Evolutionary conservation across 2,113 vertebrate genomes (phyloP).

Genomic region (Phycodurus eques): DNA sequence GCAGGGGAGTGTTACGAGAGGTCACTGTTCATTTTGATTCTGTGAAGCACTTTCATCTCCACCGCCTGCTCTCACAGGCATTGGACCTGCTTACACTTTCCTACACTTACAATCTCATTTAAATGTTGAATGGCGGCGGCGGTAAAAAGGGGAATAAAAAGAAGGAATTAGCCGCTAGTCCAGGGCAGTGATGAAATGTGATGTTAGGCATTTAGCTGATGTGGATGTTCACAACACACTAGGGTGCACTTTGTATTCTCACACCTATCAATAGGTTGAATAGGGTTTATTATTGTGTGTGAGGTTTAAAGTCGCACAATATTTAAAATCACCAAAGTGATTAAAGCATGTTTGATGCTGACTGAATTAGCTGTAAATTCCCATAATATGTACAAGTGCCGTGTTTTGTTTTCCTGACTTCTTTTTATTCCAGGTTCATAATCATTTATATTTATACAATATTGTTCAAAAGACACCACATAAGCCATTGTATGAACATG

Average conservation of each 20-base stretch:
- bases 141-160: conserved; percentile 22
- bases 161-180: background rate
- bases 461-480: background rate
- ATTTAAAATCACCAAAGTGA: background rate
- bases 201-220: conserved; percentile 7
- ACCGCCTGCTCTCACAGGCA: conserved; percentile 52
- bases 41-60: conserved; percentile 59
- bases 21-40: conserved; percentile 65
- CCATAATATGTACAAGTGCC: background rate
- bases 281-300: background rate
- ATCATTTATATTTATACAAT: background rate
- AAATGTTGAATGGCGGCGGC: conserved; percentile 40
- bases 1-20: conserved; percentile 50
- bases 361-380: conserved; percentile 17
- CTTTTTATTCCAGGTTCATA: background rate
- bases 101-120: conserved; percentile 27
- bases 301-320: background rate
- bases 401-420: background rate
- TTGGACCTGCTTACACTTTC: conserved; percentile 16
- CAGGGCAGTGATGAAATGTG: conserved; percentile 4
- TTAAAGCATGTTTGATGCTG: background rate
- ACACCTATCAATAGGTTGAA: background rate
- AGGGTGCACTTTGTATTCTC: conserved; percentile 3
- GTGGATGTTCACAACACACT: background rate
- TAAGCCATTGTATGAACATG: background rate